Conservation (phyloP, 2,113 vertebrate species). For the Trachemys scripta region DNA sequence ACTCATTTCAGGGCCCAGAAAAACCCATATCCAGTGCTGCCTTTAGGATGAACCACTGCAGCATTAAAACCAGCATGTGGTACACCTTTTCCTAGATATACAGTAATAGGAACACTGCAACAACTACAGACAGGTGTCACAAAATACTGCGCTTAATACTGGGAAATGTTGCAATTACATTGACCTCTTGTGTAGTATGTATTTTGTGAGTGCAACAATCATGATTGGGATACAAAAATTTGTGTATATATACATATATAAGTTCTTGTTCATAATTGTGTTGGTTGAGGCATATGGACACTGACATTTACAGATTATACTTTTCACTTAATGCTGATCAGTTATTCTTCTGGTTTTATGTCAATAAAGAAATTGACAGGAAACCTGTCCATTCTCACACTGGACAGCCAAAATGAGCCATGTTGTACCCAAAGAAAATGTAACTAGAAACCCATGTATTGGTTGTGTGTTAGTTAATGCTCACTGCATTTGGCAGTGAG, state of each 20-base stretch:
- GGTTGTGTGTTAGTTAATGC: not conserved
- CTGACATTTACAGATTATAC: not conserved
- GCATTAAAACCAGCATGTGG: not conserved
- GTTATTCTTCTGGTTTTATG: not conserved
- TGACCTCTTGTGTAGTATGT: not conserved
- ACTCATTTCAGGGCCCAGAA: not conserved
- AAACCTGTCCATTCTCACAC: not conserved
- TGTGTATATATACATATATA: not conserved
- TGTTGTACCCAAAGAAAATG: not conserved
- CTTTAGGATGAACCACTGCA: not conserved
- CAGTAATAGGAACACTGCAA: not conserved
- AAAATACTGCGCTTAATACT: not conserved
- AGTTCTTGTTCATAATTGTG: not conserved
- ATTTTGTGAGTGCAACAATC: conserved; percentile 8
- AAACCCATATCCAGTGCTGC: not conserved
- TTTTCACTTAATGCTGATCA: not conserved
- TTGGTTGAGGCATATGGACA: not conserved
- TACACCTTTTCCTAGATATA: not conserved
- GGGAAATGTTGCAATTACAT: not conserved
- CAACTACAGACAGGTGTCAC: not conserved
- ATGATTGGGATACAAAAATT: not conserved
- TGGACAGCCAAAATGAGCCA: not conserved
- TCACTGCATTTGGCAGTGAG: not conserved
- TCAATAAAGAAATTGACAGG: not conserved
- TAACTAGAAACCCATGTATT: not conserved